Conservation (phyloP, 2,888 invertebrate genomes). For the Ypsolopha sequella region DNA sequence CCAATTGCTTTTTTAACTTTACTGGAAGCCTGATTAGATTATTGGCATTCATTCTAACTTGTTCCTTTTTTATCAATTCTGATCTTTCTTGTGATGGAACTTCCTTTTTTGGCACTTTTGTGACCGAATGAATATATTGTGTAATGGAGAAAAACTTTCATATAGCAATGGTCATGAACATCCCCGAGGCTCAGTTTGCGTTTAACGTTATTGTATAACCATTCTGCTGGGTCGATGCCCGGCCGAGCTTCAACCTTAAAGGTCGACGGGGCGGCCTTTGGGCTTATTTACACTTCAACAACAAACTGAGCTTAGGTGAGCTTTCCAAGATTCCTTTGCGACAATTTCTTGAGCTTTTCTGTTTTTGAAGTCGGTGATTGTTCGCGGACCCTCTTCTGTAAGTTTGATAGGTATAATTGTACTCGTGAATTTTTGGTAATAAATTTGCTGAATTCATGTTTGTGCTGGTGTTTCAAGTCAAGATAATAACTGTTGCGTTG, state of each 20-base stretch:
- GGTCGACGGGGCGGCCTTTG: slow-evolving; percentile 47
- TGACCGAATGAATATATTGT: no score
- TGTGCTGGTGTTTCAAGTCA: no score
- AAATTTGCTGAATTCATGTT: no score
- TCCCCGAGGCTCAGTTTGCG: slow-evolving; percentile 8
- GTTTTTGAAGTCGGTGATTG: not conserved
- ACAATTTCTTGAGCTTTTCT: no score
- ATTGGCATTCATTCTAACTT: no score
- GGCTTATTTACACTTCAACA: slow-evolving; percentile 37
- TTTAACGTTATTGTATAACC: slow-evolving; percentile 41
- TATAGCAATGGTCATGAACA: slow-evolving; percentile 17
- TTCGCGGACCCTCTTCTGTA: slow-evolving; percentile 11
- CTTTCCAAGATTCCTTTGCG: not conserved
- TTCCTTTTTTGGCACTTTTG: no score
- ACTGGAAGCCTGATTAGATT: no score
- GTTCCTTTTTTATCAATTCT: no score
- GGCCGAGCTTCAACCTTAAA: slow-evolving; percentile 57
- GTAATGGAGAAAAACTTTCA: not conserved
- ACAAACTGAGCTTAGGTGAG: not conserved
- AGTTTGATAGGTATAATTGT: not conserved
- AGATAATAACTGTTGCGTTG: no score
- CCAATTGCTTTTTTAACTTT: no score
- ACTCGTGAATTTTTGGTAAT: not conserved
- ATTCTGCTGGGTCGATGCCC: slow-evolving; percentile 35
- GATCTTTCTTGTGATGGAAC: no score